Conservation (phyloP, 2,797 vertebrate genomes). For the Hoplostethus mediterraneus region DNA sequence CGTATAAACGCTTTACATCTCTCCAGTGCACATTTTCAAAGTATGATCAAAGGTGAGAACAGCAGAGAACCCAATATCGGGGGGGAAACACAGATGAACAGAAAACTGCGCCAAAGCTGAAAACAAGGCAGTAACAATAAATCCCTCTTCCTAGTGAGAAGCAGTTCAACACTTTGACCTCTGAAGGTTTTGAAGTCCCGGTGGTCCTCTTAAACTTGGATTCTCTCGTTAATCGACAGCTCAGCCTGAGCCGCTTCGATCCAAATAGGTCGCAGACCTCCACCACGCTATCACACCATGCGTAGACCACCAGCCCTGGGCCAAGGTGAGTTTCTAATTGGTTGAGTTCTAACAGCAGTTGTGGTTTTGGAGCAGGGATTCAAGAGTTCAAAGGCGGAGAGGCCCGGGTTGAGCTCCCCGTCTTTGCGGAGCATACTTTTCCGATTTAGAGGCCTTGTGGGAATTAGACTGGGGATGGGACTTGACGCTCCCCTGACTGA, state of each 20-base stretch:
- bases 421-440: conserved; percentile 40
- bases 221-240: conserved; percentile 20
- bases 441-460: conserved; percentile 46
- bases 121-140: background rate
- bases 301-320: background rate
- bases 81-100: background rate
- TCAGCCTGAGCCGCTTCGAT: conserved; percentile 20
- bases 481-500: conserved; percentile 18
- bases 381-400: conserved; percentile 44
- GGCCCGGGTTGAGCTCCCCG: conserved; percentile 11
- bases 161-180: background rate
- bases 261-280: conserved; percentile 29
- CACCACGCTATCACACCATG: background rate
- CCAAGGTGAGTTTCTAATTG: background rate
- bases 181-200: conserved; percentile 7
- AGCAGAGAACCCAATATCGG: background rate
- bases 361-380: conserved; percentile 22
- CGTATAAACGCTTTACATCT: too few species aligned
- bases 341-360: background rate
- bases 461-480: conserved; percentile 31
- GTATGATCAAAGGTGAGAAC: background rate
- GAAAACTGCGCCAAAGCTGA: background rate
- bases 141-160: background rate
- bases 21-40: too few species aligned
- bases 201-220: conserved; percentile 30